Evolutionary conservation across 2,113 vertebrate species (phyloP), one percentile per base, ranked within the genome.

Genomic region (Centropus bengalensis): DNA sequence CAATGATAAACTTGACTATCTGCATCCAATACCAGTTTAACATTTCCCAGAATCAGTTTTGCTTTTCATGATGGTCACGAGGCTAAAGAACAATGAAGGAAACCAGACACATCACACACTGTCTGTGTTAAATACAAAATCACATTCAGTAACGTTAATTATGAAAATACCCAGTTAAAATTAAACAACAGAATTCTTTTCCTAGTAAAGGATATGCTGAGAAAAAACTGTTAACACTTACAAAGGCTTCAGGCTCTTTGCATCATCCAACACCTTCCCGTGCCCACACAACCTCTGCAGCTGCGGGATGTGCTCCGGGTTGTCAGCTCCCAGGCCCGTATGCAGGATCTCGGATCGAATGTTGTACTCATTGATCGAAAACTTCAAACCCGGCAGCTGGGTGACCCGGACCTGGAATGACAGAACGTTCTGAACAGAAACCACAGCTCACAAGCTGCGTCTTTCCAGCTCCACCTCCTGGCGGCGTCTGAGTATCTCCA

Each of bases 341-440:
- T 97, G 98, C 71, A 99, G 42, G 91, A 99, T 99, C 97, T 99
- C 98, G 4, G 98, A 86, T 56, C 98, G 98, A 76, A 99, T 93
- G 1, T 96, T 99, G 91, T 99, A 98, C 55, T 99, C 99, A 9
- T 98, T 98, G 81, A 99, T 95, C 32, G 97, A 93, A 0, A 98
- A 96, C 96, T 98, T 99, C 85, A 99, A 83, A 8, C 95, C 94
- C 9, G 97, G 55, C 33, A 99, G 89, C 60, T 70, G 97, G 27
- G 97, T 98, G 89, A 99, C 76, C 6, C 97, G 96, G 12, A 99
- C 98, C 99, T 99, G 28, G 27, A 95, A 96, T 91, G 38, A 75
- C 45, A 92, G 42, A 68, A 49, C 38, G 75, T 5, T 63, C 30
- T n/a, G 86, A 56, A 63, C 18, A 20, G 8, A 88, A 85, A 51